Evolutionary conservation across 2,113 vertebrate species (phyloP).

Genomic region (Caranx melampygus): DNA sequence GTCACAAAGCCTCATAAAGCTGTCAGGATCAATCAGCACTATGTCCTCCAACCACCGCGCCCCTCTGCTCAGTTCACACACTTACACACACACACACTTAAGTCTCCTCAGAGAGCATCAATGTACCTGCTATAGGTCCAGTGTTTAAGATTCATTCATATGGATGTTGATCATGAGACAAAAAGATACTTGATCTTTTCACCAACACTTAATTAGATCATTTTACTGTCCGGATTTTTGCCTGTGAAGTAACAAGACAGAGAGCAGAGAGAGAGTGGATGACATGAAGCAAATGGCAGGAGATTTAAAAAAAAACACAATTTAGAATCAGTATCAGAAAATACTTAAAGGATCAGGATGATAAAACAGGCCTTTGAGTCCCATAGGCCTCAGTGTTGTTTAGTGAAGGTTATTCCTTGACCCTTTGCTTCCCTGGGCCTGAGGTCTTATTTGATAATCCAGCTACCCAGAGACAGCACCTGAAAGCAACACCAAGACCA

Average conservation of each 20-base stretch:
- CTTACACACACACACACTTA: constrained; percentile 13
- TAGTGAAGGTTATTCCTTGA: background rate
- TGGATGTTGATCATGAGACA: background rate
- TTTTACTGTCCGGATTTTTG: too few species aligned
- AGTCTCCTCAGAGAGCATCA: background rate
- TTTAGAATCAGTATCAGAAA: background rate
- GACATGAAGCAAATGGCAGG: too few species aligned
- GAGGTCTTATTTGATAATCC: background rate
- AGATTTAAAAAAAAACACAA: too few species aligned
- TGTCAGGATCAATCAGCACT: constrained; percentile 60
- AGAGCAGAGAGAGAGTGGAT: too few species aligned
- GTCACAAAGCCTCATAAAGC: constrained; percentile 61
- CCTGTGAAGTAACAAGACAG: too few species aligned
- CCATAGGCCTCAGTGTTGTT: background rate
- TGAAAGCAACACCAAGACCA: background rate
- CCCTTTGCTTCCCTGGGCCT: background rate
- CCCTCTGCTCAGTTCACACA: constrained; percentile 18
- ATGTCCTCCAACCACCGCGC: constrained; percentile 33
- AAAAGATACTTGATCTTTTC: background rate
- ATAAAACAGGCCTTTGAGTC: background rate
- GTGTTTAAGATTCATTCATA: background rate
- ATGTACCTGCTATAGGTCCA: background rate
- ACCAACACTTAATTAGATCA: too few species aligned
- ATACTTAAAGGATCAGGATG: background rate
- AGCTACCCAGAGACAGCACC: background rate